Evolutionary conservation across 2,888 invertebrate genomes (phyloP).

Genomic region (Cerastoderma edule): DNA sequence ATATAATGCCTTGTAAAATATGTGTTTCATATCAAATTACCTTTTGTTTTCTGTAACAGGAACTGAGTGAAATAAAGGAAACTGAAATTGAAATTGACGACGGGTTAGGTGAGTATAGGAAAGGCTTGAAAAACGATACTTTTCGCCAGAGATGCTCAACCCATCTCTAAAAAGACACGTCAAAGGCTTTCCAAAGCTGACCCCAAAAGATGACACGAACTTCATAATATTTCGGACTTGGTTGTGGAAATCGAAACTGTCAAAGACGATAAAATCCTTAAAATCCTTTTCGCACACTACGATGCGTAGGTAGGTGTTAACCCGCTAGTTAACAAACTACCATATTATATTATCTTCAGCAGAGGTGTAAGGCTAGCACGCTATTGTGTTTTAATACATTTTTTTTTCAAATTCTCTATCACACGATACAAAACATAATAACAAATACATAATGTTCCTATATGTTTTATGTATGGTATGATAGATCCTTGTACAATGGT

Average conservation of each 20-base stretch:
- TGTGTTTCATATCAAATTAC: no score
- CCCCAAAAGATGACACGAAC: constrained; percentile 20
- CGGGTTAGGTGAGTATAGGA: constrained; percentile 31
- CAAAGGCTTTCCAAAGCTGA: constrained; percentile 36
- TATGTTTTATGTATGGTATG: no score
- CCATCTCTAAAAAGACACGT: constrained; percentile 24
- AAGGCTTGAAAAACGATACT: constrained; percentile 39
- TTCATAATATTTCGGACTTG: constrained; percentile 36
- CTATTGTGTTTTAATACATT: no score
- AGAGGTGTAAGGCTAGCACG: constrained; percentile 34
- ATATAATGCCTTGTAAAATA: no score
- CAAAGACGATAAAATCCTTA: constrained; percentile 22
- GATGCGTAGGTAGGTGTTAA: constrained; percentile 50
- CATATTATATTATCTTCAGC: constrained; percentile 21
- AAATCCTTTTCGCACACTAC: constrained; percentile 38
- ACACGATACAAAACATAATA: no score
- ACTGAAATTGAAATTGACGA: no score
- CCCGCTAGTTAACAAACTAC: constrained; percentile 48
- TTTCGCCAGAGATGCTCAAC: constrained; percentile 37
- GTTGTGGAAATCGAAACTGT: constrained; percentile 40
- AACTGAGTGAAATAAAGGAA: no score
- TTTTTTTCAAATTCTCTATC: no score
- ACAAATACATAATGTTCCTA: no score
- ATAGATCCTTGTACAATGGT: no score
- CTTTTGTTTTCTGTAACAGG: no score